Evolutionary conservation across 2,888 invertebrate species (phyloP), one percentile per base, ranked within the genome.

Genomic region (Drosophila ezoana): DNA sequence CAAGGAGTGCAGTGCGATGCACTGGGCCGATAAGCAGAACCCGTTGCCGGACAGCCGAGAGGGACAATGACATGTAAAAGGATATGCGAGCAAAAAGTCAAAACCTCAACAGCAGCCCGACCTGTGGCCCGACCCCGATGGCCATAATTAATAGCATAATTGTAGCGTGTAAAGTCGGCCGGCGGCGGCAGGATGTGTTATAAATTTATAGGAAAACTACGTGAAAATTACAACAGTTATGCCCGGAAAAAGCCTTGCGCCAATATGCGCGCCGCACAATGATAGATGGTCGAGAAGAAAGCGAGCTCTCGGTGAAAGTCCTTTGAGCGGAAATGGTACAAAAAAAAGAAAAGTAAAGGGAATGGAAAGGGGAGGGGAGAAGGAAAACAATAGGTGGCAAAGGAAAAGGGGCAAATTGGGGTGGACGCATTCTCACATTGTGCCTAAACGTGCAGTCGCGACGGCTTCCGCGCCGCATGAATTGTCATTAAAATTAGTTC

Each of bases 401-500:
- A 11, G 43, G 38, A 37, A 43, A 54, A 38, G 32, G 38, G 48
- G 72, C 33, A 60, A 65, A 64, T 28, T 28, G 28, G 71, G 79
- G 60, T 74, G 73, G 72, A 48, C 43, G 52, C 61, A 54, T 65
- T 79, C 57, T 63, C 63, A 63, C 71, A 81, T 68, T 60, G 44
- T 65, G 56, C 76, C 49, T 23, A 23, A 23, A 23, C 23, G 53
- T 38, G 44, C 57, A 62, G 68, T 65, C 72, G 76, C 64, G 64
- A 43, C 51, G n/a, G 49, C 64, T 63, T 75, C 73, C 76, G 71
- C 80, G 79, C 68, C 70, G 87, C 78, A 66, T 75, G 87, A 72
- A 86, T 88, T 88, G 87, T 88, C 87, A 88, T 88, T 88, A 84
- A 86, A 87, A 89, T 88, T 83, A 88, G 87, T 88, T 84, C 62